Evolutionary conservation across 2,888 invertebrate genomes (phyloP), one percentile per base, ranked within the genome.

Genomic region (Synanthedon andrenaeformis): DNA sequence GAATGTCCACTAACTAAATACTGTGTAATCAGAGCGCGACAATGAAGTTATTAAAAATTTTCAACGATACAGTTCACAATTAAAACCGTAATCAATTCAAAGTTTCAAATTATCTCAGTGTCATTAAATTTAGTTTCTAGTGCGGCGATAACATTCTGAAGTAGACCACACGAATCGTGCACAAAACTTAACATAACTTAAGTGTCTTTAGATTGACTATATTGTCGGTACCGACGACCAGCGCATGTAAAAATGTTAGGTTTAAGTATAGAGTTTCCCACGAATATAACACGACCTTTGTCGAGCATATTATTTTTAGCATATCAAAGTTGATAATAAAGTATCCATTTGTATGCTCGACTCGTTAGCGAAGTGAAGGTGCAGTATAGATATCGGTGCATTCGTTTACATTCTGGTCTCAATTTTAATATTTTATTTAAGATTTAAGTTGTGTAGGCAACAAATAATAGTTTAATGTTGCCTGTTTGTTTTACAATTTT

Each of bases 321-420:
- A 74, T 77, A 80, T 78, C 76, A 74, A 69, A 70, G 69, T 66
- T 70, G 82, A 82, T 82, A 80, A 76, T 71, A 69, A 61, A 63
- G 59, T 58, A 65, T 58, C 63, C 59, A 45, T 62, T 59, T 60
- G 64, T 62, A 63, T 59, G 63, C 61, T 59, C 58, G 61, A 58
- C 57, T 52, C 11, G 13, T 14, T 52, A 65, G 62, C 62, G 63
- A 69, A n/a, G 45, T 12, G 64, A 72, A 71, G 69, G 71, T 74
- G 72, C 68, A 69, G 59, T 62, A 60, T 63, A 62, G 64, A 65
- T 69, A 68, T 66, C 63, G 54, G 52, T 60, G 45, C 45, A 45
- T 14, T 14, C 45, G 45, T 13, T 45, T 45, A 55, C 56, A 56
- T 57, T n/a, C n/a, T 45, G 13, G 45, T 45, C 13, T 13, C 4